Conservation (phyloP, 2,113 vertebrate species). For the Rostratula benghalensis region DNA sequence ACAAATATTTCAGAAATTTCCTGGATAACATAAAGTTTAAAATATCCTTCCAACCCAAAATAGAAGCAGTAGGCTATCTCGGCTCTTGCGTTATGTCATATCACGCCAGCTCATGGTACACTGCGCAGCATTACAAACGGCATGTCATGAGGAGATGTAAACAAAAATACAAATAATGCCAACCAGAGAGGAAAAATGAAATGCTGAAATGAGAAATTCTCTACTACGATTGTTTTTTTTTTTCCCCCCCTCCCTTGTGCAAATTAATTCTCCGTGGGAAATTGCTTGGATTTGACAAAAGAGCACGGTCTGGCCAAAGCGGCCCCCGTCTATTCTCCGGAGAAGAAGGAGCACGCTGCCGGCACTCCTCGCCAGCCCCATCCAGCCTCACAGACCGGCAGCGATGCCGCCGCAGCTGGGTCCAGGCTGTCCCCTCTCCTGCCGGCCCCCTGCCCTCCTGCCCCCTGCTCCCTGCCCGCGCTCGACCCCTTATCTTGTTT, state of each 20-base stretch:
- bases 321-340: not conserved
- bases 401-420: not conserved
- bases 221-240: not conserved
- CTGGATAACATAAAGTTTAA: conserved; percentile 58
- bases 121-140: not conserved
- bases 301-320: not conserved
- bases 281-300: not conserved
- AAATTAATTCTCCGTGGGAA: conserved; percentile 27
- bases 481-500: not conserved
- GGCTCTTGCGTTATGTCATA: conserved; percentile 43
- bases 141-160: not conserved
- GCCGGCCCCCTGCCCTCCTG: not conserved
- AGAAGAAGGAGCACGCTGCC: not conserved
- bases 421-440: not conserved
- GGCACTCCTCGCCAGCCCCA: not conserved
- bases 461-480: not conserved
- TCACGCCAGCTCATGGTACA: not conserved
- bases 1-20: conserved; percentile 66
- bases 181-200: not conserved
- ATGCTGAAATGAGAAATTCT: not conserved
- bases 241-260: not conserved
- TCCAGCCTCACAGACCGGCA: not conserved
- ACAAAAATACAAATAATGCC: conserved; percentile 16
- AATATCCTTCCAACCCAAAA: conserved; percentile 20
- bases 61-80: conserved; percentile 17